Percentiles rank a stretch among this genome's conserved stretches.
phyloP scores from a whole-genome alignment of 2,888 invertebrate species.

The Invenusta paracnida region DNA sequence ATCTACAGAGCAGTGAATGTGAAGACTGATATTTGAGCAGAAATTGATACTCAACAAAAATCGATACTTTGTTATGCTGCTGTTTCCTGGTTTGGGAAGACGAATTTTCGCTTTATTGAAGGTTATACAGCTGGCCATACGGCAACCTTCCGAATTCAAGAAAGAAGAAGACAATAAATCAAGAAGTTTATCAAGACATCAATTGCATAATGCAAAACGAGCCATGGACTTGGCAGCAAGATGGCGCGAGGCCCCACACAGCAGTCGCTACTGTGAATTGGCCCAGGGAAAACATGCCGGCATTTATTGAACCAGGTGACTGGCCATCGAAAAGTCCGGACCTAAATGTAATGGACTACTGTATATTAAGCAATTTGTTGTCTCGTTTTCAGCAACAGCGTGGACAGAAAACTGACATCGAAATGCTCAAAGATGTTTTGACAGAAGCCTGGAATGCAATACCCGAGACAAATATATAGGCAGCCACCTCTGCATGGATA shows the following conservation, averaged over 20 bases:
- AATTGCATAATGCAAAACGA: background rate
- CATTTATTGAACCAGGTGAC: background rate
- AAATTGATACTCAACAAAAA: too few relatives aligned
- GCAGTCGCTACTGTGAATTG: background rate
- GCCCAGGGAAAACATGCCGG: background rate
- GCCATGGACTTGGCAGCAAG: background rate
- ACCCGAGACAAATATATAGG: background rate
- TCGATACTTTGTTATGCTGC: background rate
- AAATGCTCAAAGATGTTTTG: background rate
- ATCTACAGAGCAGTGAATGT: too few relatives aligned
- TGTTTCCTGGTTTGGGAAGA: background rate
- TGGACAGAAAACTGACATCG: background rate
- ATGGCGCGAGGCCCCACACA: background rate
- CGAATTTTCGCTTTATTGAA: background rate
- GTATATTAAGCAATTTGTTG: background rate
- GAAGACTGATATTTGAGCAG: too few relatives aligned
- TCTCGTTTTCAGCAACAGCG: background rate
- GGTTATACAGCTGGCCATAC: background rate
- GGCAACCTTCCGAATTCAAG: too few relatives aligned
- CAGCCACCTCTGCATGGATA: background rate
- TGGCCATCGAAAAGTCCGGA: background rate
- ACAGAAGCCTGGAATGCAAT: background rate
- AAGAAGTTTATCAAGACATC: too few relatives aligned
- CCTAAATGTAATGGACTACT: background rate
- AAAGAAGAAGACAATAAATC: too few relatives aligned